phyloP scores from a whole-genome alignment of 30 jellyfish, hydroid and myxozoan genomes.

The Aurelia aurita region DNA sequence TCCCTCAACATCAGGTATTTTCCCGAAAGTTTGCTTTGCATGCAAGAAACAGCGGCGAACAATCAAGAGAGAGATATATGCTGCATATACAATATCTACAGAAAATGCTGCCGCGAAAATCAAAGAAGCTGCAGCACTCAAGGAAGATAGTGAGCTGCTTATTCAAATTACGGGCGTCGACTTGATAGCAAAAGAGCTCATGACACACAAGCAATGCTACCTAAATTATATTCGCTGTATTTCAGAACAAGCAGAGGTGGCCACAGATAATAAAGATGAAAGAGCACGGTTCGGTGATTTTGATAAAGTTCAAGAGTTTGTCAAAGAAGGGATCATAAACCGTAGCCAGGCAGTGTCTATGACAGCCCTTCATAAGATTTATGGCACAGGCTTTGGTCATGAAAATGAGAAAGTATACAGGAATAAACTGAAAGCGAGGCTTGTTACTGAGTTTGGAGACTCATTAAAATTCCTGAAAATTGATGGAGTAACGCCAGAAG shows the following conservation, averaged over 20 bases:
- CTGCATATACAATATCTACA: slow-evolving; percentile 23
- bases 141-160: slow-evolving; percentile 5
- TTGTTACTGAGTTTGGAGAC: slow-evolving; percentile 15
- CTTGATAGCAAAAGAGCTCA: slow-evolving; percentile 39
- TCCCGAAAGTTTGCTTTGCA: slow-evolving; percentile 23
- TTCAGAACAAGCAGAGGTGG: slow-evolving; percentile 10
- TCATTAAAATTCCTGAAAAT: slow-evolving; percentile 5
- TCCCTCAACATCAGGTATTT: slow-evolving; percentile 48
- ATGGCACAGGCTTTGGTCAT: slow-evolving; percentile 33
- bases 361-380: slow-evolving; percentile 18
- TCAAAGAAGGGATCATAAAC: slow-evolving; percentile 31
- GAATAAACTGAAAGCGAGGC: slow-evolving; percentile 18
- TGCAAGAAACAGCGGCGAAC: slow-evolving; percentile 36
- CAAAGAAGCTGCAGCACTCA: slow-evolving; percentile 49
- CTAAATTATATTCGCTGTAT: slow-evolving; percentile 31
- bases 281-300: slow-evolving; percentile 19
- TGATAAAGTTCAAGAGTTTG: slow-evolving; percentile 3
- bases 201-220: slow-evolving; percentile 51
- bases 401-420: slow-evolving; percentile 17
- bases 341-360: slow-evolving; percentile 35
- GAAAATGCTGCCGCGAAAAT: slow-evolving; percentile 30
- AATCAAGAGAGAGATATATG: slow-evolving; percentile 12
- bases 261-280: slow-evolving; percentile 19
- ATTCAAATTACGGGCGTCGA: slow-evolving; percentile 23
- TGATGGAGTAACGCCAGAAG: slow-evolving; percentile 32